A percentile compares a stretch with the other conserved stretches of the same genome.
phyloP scores from a whole-genome alignment of 2,797 vertebrate species.

The Mico argentatus region DNA sequence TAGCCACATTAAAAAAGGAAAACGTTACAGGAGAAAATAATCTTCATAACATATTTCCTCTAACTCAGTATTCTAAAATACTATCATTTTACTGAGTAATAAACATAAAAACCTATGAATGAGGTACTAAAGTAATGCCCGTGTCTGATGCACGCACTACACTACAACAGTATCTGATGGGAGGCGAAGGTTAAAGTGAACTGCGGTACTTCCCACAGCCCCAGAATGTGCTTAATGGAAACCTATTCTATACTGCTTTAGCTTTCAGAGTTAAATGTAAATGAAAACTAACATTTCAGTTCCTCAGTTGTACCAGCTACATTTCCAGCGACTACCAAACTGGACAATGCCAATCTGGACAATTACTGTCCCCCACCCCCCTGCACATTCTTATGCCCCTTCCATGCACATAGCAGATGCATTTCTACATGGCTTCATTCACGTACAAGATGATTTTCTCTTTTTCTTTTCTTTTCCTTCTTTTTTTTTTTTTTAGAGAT shows the following conservation, averaged over 20 bases:
- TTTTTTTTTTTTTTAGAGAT: too few species aligned
- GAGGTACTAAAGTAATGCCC: background rate
- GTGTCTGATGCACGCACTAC: background rate
- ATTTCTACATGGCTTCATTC: background rate
- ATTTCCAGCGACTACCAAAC: background rate
- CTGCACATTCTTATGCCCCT: rapidly evolving
- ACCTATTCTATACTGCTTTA: background rate
- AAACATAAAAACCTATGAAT: background rate
- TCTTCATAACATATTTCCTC: background rate
- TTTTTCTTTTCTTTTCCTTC: too few species aligned
- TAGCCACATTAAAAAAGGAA: background rate
- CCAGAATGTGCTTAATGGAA: background rate
- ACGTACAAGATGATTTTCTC: background rate
- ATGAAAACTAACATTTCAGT: background rate
- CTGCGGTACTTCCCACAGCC: background rate
- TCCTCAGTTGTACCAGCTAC: background rate
- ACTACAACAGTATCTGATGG: background rate
- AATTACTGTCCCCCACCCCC: too few species aligned
- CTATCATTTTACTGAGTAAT: background rate
- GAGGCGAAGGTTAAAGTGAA: background rate
- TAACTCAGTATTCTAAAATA: background rate
- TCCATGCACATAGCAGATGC: background rate
- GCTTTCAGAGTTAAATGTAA: constrained; percentile 21
- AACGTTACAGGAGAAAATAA: background rate
- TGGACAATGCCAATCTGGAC: background rate